These are phyloP conservation scores for Glomeris marginata DNA, from an alignment of 2,888 invertebrate genomes.

Conservation along the genomic window DNA sequence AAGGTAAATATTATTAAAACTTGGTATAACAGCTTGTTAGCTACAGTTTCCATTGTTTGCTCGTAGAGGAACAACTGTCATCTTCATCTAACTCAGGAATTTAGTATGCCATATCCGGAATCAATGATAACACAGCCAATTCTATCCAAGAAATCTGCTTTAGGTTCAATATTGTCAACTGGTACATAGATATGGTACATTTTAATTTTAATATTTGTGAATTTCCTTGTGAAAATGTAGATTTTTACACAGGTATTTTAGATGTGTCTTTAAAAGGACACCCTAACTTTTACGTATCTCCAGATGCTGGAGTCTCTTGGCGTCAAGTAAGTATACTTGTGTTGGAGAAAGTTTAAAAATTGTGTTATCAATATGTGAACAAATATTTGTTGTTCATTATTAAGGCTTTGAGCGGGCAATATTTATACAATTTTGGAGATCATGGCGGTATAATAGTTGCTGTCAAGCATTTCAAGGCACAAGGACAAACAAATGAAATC, in stretches of 20 bases:
- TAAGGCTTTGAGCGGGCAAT: slow-evolving; percentile 54
- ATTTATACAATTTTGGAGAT: slow-evolving; percentile 78
- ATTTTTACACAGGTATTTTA: slow-evolving; percentile 38
- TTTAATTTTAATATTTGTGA: not conserved
- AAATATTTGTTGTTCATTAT: slow-evolving; percentile 3
- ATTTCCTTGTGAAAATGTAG: not conserved
- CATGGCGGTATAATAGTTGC: slow-evolving; percentile 79
- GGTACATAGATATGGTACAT: slow-evolving; percentile 34
- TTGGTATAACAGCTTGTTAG: not conserved
- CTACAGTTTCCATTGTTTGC: not conserved
- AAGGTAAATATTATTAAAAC: slow-evolving; percentile 25
- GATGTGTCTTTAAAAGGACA: slow-evolving; percentile 50
- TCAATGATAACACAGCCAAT: slow-evolving; percentile 58
- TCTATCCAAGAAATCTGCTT: slow-evolving; percentile 70
- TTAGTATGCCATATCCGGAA: slow-evolving; percentile 64
- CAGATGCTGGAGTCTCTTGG: slow-evolving; percentile 72
- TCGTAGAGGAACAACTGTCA: slow-evolving; percentile 43
- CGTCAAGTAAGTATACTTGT: slow-evolving; percentile 39
- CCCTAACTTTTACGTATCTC: slow-evolving; percentile 50
- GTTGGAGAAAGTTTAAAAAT: no score
- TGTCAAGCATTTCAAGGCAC: slow-evolving; percentile 59
- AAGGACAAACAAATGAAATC: slow-evolving; percentile 61
- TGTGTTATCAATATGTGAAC: not conserved
- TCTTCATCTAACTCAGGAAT: slow-evolving; percentile 72
- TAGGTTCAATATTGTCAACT: slow-evolving; percentile 74